Evolutionary conservation across 2,888 invertebrate genomes (phyloP).

Genomic region (Unio pictorum): DNA sequence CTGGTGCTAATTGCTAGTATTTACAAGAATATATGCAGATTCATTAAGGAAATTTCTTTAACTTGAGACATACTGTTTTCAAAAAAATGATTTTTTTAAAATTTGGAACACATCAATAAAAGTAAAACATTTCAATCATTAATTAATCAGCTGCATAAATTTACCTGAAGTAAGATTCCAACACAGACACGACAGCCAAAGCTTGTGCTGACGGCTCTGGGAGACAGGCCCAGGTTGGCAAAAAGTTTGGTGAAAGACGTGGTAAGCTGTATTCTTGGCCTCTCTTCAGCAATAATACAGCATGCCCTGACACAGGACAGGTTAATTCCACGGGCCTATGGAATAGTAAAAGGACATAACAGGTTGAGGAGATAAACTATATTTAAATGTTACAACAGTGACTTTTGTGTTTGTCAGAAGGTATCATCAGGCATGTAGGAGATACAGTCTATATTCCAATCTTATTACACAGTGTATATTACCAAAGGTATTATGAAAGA

Average conservation of each 20-base stretch:
- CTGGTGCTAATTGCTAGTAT: too few species aligned
- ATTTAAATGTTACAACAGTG: too few species aligned
- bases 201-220: slow-evolving; percentile 97
- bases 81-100: too few species aligned
- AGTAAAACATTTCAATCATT: not conserved
- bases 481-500: too few species aligned
- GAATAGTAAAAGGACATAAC: slow-evolving; percentile 5
- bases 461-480: too few species aligned
- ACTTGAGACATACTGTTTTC: too few species aligned
- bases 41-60: too few species aligned
- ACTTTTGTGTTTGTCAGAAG: too few species aligned
- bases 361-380: too few species aligned
- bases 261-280: slow-evolving; percentile 94
- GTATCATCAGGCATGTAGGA: too few species aligned
- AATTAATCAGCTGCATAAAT: slow-evolving; percentile 4
- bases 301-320: slow-evolving; percentile 96
- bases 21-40: too few species aligned
- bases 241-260: slow-evolving; percentile 95
- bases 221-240: slow-evolving; percentile 93
- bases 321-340: slow-evolving; percentile 79
- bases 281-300: slow-evolving; percentile 98
- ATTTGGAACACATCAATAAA: not conserved
- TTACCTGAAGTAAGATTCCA: slow-evolving; percentile 93
- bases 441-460: too few species aligned
- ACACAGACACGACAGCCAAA: slow-evolving; percentile 99